A percentile compares a stretch with the other conserved stretches of the same genome.
Evolutionary conservation across 2,888 invertebrate genomes (phyloP).

Genomic region (Dyspetes luteomarginatus): DNA sequence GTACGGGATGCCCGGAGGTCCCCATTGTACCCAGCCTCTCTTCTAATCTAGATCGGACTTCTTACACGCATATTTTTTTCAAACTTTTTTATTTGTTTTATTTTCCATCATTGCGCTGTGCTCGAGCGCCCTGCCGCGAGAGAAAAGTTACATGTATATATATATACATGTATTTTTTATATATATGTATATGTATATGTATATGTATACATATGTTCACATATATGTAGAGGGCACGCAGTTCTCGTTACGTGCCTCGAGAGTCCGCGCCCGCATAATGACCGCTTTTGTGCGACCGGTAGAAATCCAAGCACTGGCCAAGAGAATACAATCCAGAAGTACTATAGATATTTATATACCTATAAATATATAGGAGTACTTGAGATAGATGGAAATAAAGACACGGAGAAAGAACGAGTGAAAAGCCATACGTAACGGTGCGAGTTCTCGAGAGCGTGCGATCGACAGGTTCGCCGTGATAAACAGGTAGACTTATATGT

Average conservation of each 20-base stretch:
- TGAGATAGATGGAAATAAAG: slow-evolving; percentile 29
- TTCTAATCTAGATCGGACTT: slow-evolving; percentile 78
- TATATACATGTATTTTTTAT: slow-evolving; percentile 1
- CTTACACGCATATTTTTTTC: slow-evolving; percentile 57
- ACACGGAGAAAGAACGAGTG: slow-evolving; percentile 34
- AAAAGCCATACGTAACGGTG: slow-evolving; percentile 53
- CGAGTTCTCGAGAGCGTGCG: slow-evolving; percentile 59
- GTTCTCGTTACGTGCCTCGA: slow-evolving; percentile 65
- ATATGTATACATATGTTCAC: neutral
- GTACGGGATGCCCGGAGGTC: slow-evolving; percentile 77
- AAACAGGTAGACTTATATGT: slow-evolving; percentile 41
- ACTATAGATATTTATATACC: neutral
- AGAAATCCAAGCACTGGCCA: slow-evolving; percentile 64
- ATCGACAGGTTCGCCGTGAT: slow-evolving; percentile 68
- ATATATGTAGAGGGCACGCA: slow-evolving; percentile 19
- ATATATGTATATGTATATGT: neutral
- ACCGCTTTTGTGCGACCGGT: slow-evolving; percentile 70
- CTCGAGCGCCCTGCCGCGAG: slow-evolving; percentile 38
- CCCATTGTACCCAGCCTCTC: slow-evolving; percentile 74
- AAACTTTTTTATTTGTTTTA: no score
- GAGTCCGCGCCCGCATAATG: slow-evolving; percentile 69
- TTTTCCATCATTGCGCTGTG: slow-evolving; percentile 20
- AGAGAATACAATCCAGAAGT: slow-evolving; percentile 49
- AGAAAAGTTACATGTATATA: slow-evolving; percentile 15
- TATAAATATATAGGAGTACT: slow-evolving; percentile 22